A percentile compares a stretch with the other conserved stretches of the same genome.
Conservation (phyloP, 2,797 vertebrate genomes). For the Falco concolor region DNA sequence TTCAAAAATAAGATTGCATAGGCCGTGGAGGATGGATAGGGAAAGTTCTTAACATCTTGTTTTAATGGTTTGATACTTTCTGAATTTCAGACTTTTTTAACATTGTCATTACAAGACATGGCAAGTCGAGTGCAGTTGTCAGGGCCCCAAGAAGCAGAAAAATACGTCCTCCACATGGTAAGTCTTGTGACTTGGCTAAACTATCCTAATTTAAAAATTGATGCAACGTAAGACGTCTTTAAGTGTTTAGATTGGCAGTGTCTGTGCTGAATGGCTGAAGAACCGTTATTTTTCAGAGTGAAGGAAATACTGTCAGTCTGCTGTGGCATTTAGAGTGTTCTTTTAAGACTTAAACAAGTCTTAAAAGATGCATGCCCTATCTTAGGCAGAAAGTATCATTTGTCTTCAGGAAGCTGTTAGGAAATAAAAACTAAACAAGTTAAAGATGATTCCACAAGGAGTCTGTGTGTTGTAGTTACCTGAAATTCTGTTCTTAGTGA, state of each 20-base stretch:
- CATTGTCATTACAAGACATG: slow-evolving; percentile 98
- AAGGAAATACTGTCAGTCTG: not conserved
- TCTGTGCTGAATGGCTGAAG: not conserved
- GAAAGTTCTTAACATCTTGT: not conserved
- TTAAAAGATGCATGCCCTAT: too few species aligned
- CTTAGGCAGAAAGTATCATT: too few species aligned
- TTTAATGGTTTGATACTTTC: not conserved
- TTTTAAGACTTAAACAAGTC: not conserved
- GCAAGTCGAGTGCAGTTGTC: slow-evolving; percentile 97
- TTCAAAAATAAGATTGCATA: not conserved
- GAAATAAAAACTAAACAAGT: not conserved
- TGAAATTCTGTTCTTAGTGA: not conserved
- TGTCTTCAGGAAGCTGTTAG: not conserved
- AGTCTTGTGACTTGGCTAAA: slow-evolving; percentile 37
- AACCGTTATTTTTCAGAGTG: not conserved
- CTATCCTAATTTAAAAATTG: not conserved
- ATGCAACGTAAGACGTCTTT: not conserved
- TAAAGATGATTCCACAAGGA: not conserved
- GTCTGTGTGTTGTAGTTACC: not conserved
- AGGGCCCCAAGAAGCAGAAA: slow-evolving; percentile 95
- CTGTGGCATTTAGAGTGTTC: not conserved
- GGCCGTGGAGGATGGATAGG: not conserved
- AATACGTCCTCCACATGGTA: slow-evolving; percentile 99
- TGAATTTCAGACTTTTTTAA: slow-evolving; percentile 91
- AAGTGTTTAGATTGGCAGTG: not conserved